Base-by-base conservation (phyloP, 2,888 invertebrate species). In the Cantharis rustica region DNA sequence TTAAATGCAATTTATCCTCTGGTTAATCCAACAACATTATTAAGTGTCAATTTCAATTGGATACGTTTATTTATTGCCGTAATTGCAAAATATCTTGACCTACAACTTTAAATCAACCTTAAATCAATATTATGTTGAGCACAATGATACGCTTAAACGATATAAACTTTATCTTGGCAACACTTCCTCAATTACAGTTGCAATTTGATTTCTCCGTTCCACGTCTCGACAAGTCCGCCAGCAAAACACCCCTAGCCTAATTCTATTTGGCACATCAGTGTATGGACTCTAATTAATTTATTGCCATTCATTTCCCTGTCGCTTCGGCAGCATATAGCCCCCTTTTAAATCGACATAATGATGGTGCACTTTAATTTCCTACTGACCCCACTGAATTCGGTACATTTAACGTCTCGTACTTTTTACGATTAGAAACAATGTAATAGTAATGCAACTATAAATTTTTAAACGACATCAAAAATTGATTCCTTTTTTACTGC, bases 231-330 rank as follows among this genome's bases (percentile, higher is more conserved):
- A 77, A 75, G 79, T 71, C 79, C 79, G 79, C 74, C 78, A 79
- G 79, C 80, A 80, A 81, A 80, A 81, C 80, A 79, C 80, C 77
- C 76, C 79, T 76, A 71, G 79, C 79, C 80, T 79, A 81, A 83
- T 83, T 83, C 82, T 80, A 83, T 83, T 83, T 83, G 81, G 80
- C 81, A 81, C 84, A 84, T 83, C 83, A 82, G 82, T 84, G 80
- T 84, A 84, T 83, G 81, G 84, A 84, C 82, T 83, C 84, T 86
- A 86, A 86, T 86, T 85, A 86, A 86, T 86, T 86, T 86, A 86
- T 85, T 84, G 85, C 85, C 84, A 85, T 85, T 85, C 86, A 85
- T 86, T 85, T 86, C 84, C 84, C 75, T 75, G 74, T 77, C 77
- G 68, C 77, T 75, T 70, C 72, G 73, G 69, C 73, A 79, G 81